Conservation (phyloP, 2,113 vertebrate genomes). For the Pseudorhombus dupliciocellatus region DNA sequence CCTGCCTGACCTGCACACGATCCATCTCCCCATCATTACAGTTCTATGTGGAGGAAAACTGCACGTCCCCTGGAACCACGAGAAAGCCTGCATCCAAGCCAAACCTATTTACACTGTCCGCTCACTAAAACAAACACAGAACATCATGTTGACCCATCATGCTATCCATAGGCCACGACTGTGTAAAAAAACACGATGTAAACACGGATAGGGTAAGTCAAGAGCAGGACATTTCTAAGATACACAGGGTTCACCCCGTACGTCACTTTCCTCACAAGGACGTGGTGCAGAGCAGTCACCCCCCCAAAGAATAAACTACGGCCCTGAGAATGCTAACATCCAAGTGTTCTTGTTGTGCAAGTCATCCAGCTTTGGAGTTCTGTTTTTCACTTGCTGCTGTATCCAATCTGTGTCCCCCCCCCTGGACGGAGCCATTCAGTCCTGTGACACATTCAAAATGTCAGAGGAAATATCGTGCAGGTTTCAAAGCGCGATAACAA, state of each 20-base stretch:
- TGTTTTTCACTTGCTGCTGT: constrained; percentile 27
- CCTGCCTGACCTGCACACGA: constrained; percentile 36
- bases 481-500: constrained; percentile 45
- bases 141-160: constrained; percentile 38
- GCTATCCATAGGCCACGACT: constrained; percentile 31
- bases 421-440: background rate
- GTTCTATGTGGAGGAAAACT: constrained; percentile 31
- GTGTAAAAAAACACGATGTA: constrained; percentile 58
- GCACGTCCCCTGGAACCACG: constrained; percentile 22
- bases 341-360: constrained; percentile 40
- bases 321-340: constrained; percentile 73
- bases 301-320: constrained; percentile 63
- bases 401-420: constrained; percentile 12
- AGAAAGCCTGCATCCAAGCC: constrained; percentile 43
- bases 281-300: constrained; percentile 53
- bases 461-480: constrained; percentile 6
- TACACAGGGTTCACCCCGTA: constrained; percentile 48
- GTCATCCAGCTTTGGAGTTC: constrained; percentile 38
- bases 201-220: constrained; percentile 63
- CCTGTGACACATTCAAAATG: constrained; percentile 50
- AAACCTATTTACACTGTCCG: constrained; percentile 38
- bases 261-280: constrained; percentile 42
- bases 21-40: constrained; percentile 48
- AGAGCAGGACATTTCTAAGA: constrained; percentile 50
- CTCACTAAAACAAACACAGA: constrained; percentile 55